Evolutionary conservation across 2,113 vertebrate species (phyloP), one percentile per base, ranked within the genome.

Genomic region (Hemiscyllium ocellatum): DNA sequence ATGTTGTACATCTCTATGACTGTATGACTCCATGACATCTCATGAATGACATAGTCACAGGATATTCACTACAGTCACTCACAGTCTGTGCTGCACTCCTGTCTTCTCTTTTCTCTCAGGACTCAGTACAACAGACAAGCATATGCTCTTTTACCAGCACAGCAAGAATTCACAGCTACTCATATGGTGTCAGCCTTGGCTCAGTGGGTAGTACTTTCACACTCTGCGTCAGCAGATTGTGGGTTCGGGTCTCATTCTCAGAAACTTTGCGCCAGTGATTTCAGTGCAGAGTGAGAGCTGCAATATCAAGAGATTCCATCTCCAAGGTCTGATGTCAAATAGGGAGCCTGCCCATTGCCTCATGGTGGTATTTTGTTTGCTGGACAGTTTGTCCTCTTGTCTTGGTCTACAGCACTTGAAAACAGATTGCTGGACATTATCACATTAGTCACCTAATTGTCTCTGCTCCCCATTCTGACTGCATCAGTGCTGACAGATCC

Each of bases 141-240:
- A 89, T 89, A 89, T 89, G 86, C 50, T 29, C 52, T 52, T 89
- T 89, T 56, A 89, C 86, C 12, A 33, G 24, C 86, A 89, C 86
- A 89, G 86, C 86, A 13, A 56, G 86, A 13, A 12, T 56, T 89
- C 86, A 56, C 86, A 89, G 50, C 17, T 87, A 50, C 47, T 87
- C 85, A 87, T 87, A 26, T 52, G 85, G 86, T 52, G 50, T 89
- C 50, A 89, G 47, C 86, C 47, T 24, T 87, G 85, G 85, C 85
- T 87, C 85, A 89, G 86, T 29, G 86, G 86, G 26, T 56, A 61
- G 86, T 26, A 56, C 47, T 56, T 26, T 76, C 72, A 76, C 72
- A 76, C 72, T 29, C 12, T 76, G 72, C 72, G 29, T n/a, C 72
- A 76, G 72, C 72, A 76, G 29, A 10, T 76, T 33, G 72, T 33